Base-by-base conservation (phyloP, 2,113 vertebrate genomes). In the Leucoraja erinaceus region DNA sequence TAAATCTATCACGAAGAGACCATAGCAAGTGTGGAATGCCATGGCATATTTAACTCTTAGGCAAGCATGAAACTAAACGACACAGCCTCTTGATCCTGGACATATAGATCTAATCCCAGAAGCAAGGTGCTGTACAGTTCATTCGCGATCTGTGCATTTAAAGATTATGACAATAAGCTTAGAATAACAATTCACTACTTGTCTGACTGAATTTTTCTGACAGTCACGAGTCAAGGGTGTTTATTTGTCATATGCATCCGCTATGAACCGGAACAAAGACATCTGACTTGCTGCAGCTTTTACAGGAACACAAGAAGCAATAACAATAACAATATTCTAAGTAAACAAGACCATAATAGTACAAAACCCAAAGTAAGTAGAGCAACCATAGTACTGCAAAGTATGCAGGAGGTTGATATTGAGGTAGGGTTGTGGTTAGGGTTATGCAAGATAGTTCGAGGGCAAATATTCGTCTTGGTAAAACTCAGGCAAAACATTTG, bases 61-160 rank as follows among this genome's bases (percentile, higher is more conserved):
- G 79, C 79, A 84, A 25, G 20, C 79, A 28, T 84, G 79, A 84
- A 84, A 59, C 79, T 22, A 59, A 59, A 84, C 56, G 79, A 84
- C 54, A 20, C 38, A 81, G 47, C 0, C 16, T 54, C 78, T 54
- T 54, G 38, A 81, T 28, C 56, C 22, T 28, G 54, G 56, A 59
- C 56, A 54, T 10, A 28, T 59, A 59, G 79, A 81, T 47, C 56
- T 54, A 59, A 28, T 84, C 47, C 81, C 56, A 28, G 81, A 84
- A 59, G 54, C 25, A 84, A 54, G 12, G 47, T 84, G 22, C 47
- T 8, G 28, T 84, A 28, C 28, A 4, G 10, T 59, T 84, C 81
- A 14, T 47, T 47, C 38, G 38, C 38, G 38, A 47, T 47, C 38
- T 47, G 38, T 47, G 38, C 38, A 47, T 59, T 83, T 84, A 81